Percentiles rank a stretch among this genome's conserved stretches.
phyloP scores from a whole-genome alignment of 2,797 vertebrate species.

The Brachyalestes nurse region DNA sequence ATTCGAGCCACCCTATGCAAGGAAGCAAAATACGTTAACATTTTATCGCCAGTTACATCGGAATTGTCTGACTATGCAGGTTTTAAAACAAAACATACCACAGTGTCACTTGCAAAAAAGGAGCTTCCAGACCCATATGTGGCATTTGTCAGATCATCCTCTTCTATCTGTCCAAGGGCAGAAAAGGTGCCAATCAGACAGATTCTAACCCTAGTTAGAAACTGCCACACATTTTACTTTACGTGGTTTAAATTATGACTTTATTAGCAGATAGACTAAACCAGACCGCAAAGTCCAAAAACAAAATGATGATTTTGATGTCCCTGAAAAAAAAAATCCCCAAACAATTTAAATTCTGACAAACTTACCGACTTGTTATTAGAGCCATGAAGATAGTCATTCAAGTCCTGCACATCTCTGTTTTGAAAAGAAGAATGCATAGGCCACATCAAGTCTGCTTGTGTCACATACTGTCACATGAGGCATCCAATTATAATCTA shows the following conservation, averaged over 20 bases:
- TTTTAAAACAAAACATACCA: slow-evolving; percentile 69
- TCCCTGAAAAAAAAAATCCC: neutral
- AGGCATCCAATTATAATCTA: too few relatives aligned
- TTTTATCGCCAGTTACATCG: neutral
- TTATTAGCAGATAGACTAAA: neutral
- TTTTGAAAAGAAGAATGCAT: slow-evolving; percentile 28
- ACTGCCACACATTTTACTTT: neutral
- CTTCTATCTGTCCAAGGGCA: slow-evolving; percentile 80
- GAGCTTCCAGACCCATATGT: slow-evolving; percentile 92
- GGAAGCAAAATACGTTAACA: neutral
- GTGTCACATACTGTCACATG: neutral
- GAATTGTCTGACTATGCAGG: neutral
- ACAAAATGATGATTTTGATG: neutral
- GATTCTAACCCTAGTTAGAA: neutral
- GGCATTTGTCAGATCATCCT: slow-evolving; percentile 91
- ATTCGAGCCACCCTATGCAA: slow-evolving; percentile 81
- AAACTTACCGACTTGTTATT: slow-evolving; percentile 95
- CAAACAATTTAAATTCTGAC: slow-evolving; percentile 18
- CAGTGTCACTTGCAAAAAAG: slow-evolving; percentile 89
- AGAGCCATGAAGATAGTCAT: slow-evolving; percentile 97
- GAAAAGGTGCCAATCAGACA: slow-evolving; percentile 19
- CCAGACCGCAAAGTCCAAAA: neutral
- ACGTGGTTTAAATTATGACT: neutral
- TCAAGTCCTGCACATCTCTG: slow-evolving; percentile 96
- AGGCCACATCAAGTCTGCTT: neutral